Evolutionary conservation across 2,888 invertebrate species (phyloP).

Genomic region (Agrotis exclamationis): DNA sequence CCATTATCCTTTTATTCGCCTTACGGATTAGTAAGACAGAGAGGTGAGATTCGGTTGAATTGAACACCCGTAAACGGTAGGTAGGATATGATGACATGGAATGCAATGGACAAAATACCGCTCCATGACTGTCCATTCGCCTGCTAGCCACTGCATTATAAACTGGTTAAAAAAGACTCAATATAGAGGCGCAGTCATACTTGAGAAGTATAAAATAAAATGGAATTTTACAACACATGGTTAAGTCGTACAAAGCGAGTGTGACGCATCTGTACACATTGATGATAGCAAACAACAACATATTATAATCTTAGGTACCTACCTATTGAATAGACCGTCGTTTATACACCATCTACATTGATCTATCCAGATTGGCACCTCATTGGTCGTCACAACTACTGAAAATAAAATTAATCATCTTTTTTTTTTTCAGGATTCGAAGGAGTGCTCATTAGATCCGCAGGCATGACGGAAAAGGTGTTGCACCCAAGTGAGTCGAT

Average conservation of each 20-base stretch:
- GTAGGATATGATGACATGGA: slow-evolving; percentile 30
- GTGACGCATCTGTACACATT: slow-evolving; percentile 58
- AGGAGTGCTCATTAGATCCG: slow-evolving; percentile 90
- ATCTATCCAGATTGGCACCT: background rate
- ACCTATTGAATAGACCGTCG: slow-evolving; percentile 7
- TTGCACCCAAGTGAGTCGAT: slow-evolving; percentile 94
- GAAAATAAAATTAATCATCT: slow-evolving; percentile 9
- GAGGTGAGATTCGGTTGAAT: slow-evolving; percentile 56
- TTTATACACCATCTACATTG: background rate
- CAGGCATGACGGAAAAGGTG: slow-evolving; percentile 96
- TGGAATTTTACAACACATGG: slow-evolving; percentile 58
- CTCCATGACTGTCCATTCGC: slow-evolving; percentile 16
- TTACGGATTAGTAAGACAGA: slow-evolving; percentile 61
- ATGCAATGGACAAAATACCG: slow-evolving; percentile 33
- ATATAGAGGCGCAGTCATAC: slow-evolving; percentile 12
- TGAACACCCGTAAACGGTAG: slow-evolving; percentile 46
- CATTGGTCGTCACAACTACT: background rate
- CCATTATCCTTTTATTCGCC: slow-evolving; percentile 58
- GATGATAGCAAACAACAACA: slow-evolving; percentile 18
- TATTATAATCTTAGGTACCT: slow-evolving; percentile 6
- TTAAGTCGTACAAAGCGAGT: slow-evolving; percentile 42
- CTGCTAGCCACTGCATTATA: background rate
- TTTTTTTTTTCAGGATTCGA: slow-evolving; percentile 89
- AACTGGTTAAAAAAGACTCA: slow-evolving; percentile 23
- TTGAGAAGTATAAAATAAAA: slow-evolving; percentile 30